Evolutionary conservation across 92 coral and sea anemone species (phyloP).

Genomic region (Palythoa grandiflora): DNA sequence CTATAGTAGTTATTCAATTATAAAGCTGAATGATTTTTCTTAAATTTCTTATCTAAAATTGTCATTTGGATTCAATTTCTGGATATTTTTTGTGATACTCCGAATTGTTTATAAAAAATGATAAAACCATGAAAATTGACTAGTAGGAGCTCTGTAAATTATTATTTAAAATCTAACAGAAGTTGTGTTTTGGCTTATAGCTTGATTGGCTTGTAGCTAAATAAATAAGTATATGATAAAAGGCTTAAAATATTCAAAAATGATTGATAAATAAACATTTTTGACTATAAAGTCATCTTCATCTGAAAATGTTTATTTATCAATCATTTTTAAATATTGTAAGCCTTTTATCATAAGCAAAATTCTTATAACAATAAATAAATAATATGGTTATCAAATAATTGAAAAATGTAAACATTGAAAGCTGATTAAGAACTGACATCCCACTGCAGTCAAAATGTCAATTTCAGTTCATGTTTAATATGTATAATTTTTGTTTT

Average conservation of each 20-base stretch:
- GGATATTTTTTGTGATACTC: conserved; percentile 10
- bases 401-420: neutral
- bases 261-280: no score
- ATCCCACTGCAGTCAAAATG: neutral
- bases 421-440: neutral
- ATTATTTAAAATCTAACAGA: conserved; percentile 3
- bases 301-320: no score
- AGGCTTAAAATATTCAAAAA: no score
- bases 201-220: neutral
- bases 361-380: no score
- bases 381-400: neutral
- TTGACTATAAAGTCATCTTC: no score
- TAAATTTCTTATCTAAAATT: conserved; percentile 9
- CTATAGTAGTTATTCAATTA: conserved; percentile 11
- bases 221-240: no score
- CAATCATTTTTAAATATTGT: no score
- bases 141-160: neutral
- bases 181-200: conserved; percentile 16
- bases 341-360: no score
- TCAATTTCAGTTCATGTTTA: neutral
- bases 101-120: neutral
- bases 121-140: conserved; percentile 16
- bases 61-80: conserved; percentile 8
- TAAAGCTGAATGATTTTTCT: conserved; percentile 13
- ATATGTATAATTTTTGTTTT: no score